Conservation (phyloP, 2,888 invertebrate genomes). For the Parnassius orleans region DNA sequence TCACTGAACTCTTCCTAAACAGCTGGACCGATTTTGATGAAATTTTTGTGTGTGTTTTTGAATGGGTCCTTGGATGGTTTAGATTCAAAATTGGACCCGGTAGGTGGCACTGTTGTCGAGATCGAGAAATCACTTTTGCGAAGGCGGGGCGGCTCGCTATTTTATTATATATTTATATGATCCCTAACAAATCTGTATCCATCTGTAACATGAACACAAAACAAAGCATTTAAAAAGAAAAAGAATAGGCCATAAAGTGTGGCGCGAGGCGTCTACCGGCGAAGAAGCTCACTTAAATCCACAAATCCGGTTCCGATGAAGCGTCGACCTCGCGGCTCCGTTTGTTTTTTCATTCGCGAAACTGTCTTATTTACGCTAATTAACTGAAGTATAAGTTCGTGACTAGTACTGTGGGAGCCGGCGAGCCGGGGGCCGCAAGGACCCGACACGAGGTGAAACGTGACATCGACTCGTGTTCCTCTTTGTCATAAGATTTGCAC, state of each 20-base stretch:
- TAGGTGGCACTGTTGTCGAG: too few species aligned
- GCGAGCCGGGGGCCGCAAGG: slow-evolving; percentile 34
- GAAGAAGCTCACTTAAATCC: slow-evolving; percentile 46
- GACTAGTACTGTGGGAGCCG: slow-evolving; percentile 71
- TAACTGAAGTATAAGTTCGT: slow-evolving; percentile 80
- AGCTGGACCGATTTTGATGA: too few species aligned
- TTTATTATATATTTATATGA: too few species aligned
- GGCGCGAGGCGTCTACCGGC: slow-evolving; percentile 49
- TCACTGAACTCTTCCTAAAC: too few species aligned
- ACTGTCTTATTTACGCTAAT: slow-evolving; percentile 79
- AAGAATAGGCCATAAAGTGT: slow-evolving; percentile 59
- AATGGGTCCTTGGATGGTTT: too few species aligned
- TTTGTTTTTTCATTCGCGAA: slow-evolving; percentile 69
- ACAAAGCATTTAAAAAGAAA: slow-evolving; percentile 18
- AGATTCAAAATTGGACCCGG: too few species aligned
- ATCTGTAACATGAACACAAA: slow-evolving; percentile 8
- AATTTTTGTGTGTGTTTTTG: too few species aligned
- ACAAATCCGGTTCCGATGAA: slow-evolving; percentile 62
- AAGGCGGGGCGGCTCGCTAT: too few species aligned
- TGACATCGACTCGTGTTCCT: slow-evolving; percentile 46
- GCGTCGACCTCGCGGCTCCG: slow-evolving; percentile 56
- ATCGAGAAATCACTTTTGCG: too few species aligned
- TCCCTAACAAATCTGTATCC: too few species aligned
- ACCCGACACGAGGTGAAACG: slow-evolving; percentile 49
- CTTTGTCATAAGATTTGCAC: slow-evolving; percentile 45